Base-by-base conservation (phyloP, 2,888 invertebrate species). In the Polydrusus cervinus region DNA sequence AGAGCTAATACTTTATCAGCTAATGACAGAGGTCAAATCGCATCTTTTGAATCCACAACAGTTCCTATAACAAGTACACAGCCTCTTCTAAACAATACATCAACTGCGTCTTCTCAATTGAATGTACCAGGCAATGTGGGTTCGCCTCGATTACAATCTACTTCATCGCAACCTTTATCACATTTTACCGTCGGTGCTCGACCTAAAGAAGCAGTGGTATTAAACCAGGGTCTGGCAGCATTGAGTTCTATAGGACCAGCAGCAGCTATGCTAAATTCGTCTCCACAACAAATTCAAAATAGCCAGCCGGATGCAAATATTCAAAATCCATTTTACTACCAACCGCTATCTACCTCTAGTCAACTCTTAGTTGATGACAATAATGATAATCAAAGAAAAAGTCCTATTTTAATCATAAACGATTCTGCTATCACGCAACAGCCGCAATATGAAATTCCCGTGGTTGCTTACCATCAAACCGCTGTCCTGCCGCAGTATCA, bases 161-260 rank as follows among this genome's bases (percentile, higher is more conserved):
- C 16, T 11, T 3, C 57, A 10, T 34, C 34, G n/a, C 14, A 10
- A 6, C 2, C 65, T n/a, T 18, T 38, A 5, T 13, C 20, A n/a
- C 34, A 9, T 53, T 18, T 38, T 0, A 53, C 13, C 5, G 51
- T 11, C n/a, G 51, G 13, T 8, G 40, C 11, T 14, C 51, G 53
- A 18, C 51, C 66, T 10, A 14, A 68, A 25, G 11, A 30, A 57
- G 7, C 43, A 9, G 38, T 38, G 1, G 57, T 68, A 9, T 25
- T 68, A 8, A 68, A 68, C 43, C 43, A 57, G 57, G 68, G 68
- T n/a, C 7, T 68, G 20, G 57, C 57, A 16, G 68, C 68, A 11
- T 34, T 68, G 16, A 57, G 57, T 57, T 68, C 68, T 6, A 68
- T 68, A 45, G 68, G 68, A 0, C 57, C 20, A 30, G 18, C 57